Conservation (phyloP, 2,797 vertebrate species). For the Falco columbarius region DNA sequence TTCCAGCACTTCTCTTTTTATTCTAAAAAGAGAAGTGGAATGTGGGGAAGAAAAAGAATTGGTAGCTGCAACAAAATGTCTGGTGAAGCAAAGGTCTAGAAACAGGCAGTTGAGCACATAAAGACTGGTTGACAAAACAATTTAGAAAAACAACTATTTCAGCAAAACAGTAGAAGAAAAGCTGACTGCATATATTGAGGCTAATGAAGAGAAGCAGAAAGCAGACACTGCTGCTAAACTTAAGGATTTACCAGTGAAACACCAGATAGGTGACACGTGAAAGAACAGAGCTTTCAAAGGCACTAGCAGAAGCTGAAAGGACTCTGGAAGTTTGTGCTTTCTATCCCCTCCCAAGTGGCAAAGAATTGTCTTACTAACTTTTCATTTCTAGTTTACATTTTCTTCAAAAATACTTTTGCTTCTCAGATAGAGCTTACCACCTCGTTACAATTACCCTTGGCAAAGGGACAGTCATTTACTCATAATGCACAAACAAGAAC, state of each 20-base stretch:
- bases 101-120: not conserved
- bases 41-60: not conserved
- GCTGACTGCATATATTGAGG: conserved; percentile 16
- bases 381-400: not conserved
- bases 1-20: not conserved
- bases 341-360: not conserved
- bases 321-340: not conserved
- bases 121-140: not conserved
- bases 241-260: not conserved
- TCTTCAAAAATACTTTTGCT: not conserved
- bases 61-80: not conserved
- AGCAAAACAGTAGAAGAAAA: conserved; percentile 44
- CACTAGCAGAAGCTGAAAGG: not conserved
- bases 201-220: conserved; percentile 50
- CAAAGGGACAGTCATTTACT: not conserved
- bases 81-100: not conserved
- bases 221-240: not conserved
- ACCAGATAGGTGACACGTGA: not conserved
- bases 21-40: not conserved
- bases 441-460: not conserved
- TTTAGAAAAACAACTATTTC: conserved; percentile 36
- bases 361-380: not conserved
- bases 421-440: not conserved
- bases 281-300: not conserved
- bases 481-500: not conserved